Base-by-base conservation (phyloP, 92 coral and sea anemone species). In the Muricea muricata region DNA sequence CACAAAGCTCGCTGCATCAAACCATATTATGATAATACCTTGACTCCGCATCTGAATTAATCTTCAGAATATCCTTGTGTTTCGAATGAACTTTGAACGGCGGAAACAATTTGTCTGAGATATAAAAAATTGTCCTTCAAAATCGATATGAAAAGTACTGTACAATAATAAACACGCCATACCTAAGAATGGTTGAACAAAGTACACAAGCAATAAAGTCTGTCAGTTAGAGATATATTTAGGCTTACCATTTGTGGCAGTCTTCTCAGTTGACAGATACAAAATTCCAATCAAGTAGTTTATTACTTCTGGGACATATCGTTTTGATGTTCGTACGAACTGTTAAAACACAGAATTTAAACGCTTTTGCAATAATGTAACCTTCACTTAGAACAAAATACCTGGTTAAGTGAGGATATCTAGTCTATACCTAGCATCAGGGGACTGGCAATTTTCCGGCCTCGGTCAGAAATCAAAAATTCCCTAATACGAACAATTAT, bases 281-380 rank as follows among this genome's bases (percentile, higher is more conserved):
- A 93, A 67, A 73, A 93, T 86, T 23, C 98, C 97, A 72, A 91
- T 87, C 14, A 95, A 77, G 65, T 89, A 95, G 70, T 93, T 95
- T 68, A 93, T 71, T 0, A 82, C 98, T 83, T 95, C 98, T 14
- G 98, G 98, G 23, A 90, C 97, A 20, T 93, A 84, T 75, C 98
- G 92, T 83, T 93, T 95, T 15, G 98, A 95, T 1, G 91, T 48
- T 15, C 83, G 82, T 2, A 93, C 87, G 83, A 84, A 92, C 98
- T 95, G 87, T 48, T 48, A 24, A 84, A 41, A 48, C 86, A 69
- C 7, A 12, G 47, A 54, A 65, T 18, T 69, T 40, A 35, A 31
- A 18, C 5, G 47, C 0, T 65, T 65, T 7, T 0, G 18, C 37
- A 31, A 60, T 42, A 76, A 65, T 29, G 11, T 21, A 29, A n/a